These are phyloP conservation scores for Cheilosia vulpina DNA, from an alignment of 2,888 invertebrate species.

Conservation along the genomic window DNA sequence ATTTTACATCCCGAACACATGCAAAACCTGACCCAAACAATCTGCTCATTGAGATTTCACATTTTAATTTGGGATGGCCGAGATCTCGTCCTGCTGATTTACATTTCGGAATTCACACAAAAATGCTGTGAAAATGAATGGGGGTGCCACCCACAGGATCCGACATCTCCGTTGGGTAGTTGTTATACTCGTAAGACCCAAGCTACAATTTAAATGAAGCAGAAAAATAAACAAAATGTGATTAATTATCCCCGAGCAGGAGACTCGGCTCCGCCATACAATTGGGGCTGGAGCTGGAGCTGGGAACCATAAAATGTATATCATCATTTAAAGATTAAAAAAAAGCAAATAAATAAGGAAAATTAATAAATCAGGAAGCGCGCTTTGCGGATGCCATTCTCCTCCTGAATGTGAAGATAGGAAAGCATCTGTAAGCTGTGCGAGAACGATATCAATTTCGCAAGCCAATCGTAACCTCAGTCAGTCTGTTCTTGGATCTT, in stretches of 20 bases:
- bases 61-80: conserved; percentile 61
- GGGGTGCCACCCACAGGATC: conserved; percentile 5
- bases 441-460: conserved; percentile 53
- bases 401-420: not conserved
- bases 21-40: conserved; percentile 67
- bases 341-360: conserved; percentile 3
- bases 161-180: conserved; percentile 13
- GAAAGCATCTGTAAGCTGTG: not conserved
- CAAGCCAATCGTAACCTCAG: conserved; percentile 37
- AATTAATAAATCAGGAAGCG: conserved; percentile 24
- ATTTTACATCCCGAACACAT: conserved; percentile 61
- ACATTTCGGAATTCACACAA: conserved; percentile 47
- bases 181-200: conserved; percentile 1
- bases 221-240: conserved; percentile 69
- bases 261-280: conserved; percentile 1
- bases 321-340: conserved; percentile 40
- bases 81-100: conserved; percentile 58
- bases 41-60: conserved; percentile 72
- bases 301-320: conserved; percentile 45
- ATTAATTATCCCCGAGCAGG: conserved; percentile 62
- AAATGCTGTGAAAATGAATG: conserved; percentile 25
- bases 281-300: not conserved
- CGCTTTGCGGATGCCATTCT: not conserved
- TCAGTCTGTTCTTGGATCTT: conserved; percentile 41
- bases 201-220: conserved; percentile 70